Base-by-base conservation (phyloP, 2,797 vertebrate genomes). In the Basileuterus tristriatus region DNA sequence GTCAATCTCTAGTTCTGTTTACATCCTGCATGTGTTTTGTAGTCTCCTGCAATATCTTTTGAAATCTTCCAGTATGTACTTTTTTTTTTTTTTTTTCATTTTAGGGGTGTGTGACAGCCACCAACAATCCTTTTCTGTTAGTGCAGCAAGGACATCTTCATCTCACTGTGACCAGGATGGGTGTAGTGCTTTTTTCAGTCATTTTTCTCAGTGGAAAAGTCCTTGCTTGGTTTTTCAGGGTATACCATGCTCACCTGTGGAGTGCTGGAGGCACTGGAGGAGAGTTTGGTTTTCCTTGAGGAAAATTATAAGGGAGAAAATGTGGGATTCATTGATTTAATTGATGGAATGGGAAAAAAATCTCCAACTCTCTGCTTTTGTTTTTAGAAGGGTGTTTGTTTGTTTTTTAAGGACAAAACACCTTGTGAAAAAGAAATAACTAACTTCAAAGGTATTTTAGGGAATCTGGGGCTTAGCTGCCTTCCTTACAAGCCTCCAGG, bases 261-360 rank as follows among this genome's bases (percentile, higher is more conserved):
- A 59, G 11, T 1, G 0, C 21, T 34, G 36, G 13, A 3, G 8
- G 7, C 0, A 1, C 32, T n/a, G 20, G 19, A 11, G 8, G 49
- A 36, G 29, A 89, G 19, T 18, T 62, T 2, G 4, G 17, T 16
- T 68, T 71, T 68, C 21, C 39, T 34, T 50, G 22, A 75, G 26
- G 22, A 56, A 67, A 81, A 70, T 29, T 21, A 11, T 23, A 37
- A 55, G 10, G 47, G 15, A 72, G 34, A 43, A 92, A 85, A 64
- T 17, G 3, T 26, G 21, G 3, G 6, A 59, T 52, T 79, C 3
- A 22, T 26, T 47, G 9, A 52, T 59, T 70, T 67, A 87, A 74
- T 46, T 34, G 5, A 9, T 58, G 17, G 12, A 62, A 77, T 32
- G 14, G 26, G 18, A 30, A 58, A 78, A 67, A 70, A 36, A 11